Base-by-base conservation (phyloP, 1,140 invertebrate genomes). In the Drosophila lini region DNA sequence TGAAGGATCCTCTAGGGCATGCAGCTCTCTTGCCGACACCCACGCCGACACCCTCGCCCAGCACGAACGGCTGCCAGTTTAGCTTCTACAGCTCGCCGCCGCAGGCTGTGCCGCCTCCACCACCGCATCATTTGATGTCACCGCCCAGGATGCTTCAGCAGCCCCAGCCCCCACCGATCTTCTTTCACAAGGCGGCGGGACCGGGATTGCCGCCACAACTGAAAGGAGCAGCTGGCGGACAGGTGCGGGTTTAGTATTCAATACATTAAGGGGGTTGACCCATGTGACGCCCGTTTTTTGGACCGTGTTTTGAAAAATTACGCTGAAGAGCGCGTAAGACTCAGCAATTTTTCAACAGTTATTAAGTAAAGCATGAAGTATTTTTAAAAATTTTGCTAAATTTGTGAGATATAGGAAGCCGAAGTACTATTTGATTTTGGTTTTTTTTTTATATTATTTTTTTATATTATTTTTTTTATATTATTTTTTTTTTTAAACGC, bases 11-110 rank as follows among this genome's bases (percentile, higher is more conserved):
- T 3, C 41, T 77, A 8, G 53, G 53, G 1, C 65, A 78, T 41
- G 50, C 62, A 0, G 42, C 63, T 7, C 22, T 80, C n/a, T 25
- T 88, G 45, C 83, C 73, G 7, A 86, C 75, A 5, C 75, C 75
- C 13, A 47, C 42, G 5, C 41, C 42, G 6, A 77, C 81, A 5
- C 83, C 84, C 13, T 89, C 83, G 31, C 83, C 83, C 9, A 74
- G 55, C n/a, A 55, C 83, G 1, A 78, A 44, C 40, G 64, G 76
- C 41, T 77, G 58, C 38, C 73, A 83, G 25, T 88, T 88, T 3
- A 80, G 50, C 31, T 88, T 80, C 41, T 74, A 67, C 41, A 48
- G 60, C 10, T 8, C 76, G 16, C 10, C 40, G 9, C 15, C 38
- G 10, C 62, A 50, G 34, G 47, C 22, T 40, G 47, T 32, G 1